Conservation (phyloP, 2,113 vertebrate genomes). For the Embiotoca jacksoni region DNA sequence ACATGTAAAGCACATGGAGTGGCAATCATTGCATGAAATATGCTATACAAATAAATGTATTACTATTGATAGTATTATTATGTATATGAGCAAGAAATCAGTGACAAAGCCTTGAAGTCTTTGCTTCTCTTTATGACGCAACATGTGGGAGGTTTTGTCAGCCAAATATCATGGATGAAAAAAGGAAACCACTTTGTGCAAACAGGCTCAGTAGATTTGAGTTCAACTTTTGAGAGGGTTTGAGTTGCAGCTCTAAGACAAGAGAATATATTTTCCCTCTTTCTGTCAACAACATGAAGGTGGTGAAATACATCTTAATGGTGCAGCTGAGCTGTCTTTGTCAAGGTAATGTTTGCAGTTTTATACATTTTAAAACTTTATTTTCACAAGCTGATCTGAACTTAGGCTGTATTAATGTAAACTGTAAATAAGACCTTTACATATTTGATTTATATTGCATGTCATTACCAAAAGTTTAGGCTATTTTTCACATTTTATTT, state of each 20-base stretch:
- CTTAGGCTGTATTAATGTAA: neutral
- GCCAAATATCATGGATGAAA: neutral
- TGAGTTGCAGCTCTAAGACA: neutral
- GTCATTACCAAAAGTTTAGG: neutral
- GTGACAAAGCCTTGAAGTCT: neutral
- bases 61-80: too few species aligned
- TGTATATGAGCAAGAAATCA: neutral
- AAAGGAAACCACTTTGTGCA: constrained; percentile 2
- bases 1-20: too few species aligned
- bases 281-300: constrained; percentile 53
- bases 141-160: constrained; percentile 21
- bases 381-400: neutral
- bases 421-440: neutral
- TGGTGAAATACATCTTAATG: constrained; percentile 38
- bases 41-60: too few species aligned
- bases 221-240: fast-evolving
- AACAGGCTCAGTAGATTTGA: neutral
- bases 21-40: too few species aligned
- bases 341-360: constrained; percentile 57
- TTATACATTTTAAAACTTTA: neutral
- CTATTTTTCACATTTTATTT: neutral
- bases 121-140: constrained; percentile 34
- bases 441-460: neutral
- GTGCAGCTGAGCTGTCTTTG: constrained; percentile 40
- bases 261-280: neutral